These are phyloP conservation scores for Actias luna DNA, from an alignment of 2,888 invertebrate species.

Conservation along the genomic window DNA sequence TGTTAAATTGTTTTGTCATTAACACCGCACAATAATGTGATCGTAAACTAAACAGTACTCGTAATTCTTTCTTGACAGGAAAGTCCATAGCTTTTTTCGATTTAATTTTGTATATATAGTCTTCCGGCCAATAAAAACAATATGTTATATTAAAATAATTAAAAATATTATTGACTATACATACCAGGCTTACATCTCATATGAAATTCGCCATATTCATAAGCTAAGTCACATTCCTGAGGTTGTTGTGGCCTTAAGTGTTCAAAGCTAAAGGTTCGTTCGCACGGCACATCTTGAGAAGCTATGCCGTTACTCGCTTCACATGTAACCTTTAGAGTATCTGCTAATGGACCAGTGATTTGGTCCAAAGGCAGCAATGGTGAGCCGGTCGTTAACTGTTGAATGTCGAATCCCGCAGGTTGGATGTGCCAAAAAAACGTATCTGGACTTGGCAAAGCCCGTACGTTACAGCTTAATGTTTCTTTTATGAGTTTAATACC, in stretches of 20 bases:
- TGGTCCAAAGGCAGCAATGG: slow-evolving; percentile 61
- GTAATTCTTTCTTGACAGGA: no score
- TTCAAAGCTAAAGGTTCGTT: slow-evolving; percentile 59
- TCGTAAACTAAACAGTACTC: no score
- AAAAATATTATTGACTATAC: background rate
- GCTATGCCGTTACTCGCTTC: slow-evolving; percentile 71
- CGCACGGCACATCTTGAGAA: slow-evolving; percentile 64
- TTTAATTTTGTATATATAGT: no score
- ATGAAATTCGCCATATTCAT: slow-evolving; percentile 69
- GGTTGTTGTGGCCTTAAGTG: slow-evolving; percentile 66
- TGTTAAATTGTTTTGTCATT: no score
- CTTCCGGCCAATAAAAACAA: no score
- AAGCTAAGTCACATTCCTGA: slow-evolving; percentile 68
- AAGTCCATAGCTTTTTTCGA: no score
- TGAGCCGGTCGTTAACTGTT: slow-evolving; percentile 69
- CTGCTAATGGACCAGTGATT: slow-evolving; percentile 63
- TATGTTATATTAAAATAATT: no score
- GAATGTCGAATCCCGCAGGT: slow-evolving; percentile 57
- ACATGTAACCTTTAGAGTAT: slow-evolving; percentile 56
- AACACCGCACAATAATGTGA: no score
- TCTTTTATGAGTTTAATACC: slow-evolving; percentile 66
- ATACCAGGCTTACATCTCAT: slow-evolving; percentile 74
- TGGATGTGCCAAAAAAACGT: slow-evolving; percentile 73
- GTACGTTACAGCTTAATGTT: slow-evolving; percentile 62
- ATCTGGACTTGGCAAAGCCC: slow-evolving; percentile 61